These are phyloP conservation scores for Oncorhynchus keta DNA, from an alignment of 2,113 vertebrate species.

Conservation along the genomic window DNA sequence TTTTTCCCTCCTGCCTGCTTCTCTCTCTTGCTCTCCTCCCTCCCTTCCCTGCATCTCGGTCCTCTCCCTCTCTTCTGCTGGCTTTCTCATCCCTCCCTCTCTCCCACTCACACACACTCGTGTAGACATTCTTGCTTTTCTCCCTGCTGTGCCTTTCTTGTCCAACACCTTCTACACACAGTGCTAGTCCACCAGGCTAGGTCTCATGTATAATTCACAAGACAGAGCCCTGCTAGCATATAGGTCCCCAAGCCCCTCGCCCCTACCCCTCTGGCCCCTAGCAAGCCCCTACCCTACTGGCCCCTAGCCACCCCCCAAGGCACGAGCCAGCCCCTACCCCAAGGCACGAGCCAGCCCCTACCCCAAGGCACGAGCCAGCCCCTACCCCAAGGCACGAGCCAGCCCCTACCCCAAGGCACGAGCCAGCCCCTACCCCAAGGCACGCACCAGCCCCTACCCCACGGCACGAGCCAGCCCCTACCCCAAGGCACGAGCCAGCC, in stretches of 20 bases:
- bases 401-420: too few species aligned
- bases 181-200: background rate
- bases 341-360: too few species aligned
- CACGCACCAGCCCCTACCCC: too few species aligned
- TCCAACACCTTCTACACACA: conserved; percentile 31
- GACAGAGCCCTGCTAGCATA: too few species aligned
- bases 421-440: too few species aligned
- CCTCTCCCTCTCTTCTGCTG: background rate
- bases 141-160: conserved; percentile 33
- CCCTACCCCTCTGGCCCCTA: background rate
- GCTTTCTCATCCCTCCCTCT: background rate
- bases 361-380: too few species aligned
- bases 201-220: conserved; percentile 49
- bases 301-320: too few species aligned
- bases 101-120: conserved; percentile 3
- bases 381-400: too few species aligned
- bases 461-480: too few species aligned
- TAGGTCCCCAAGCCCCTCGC: too few species aligned
- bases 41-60: conserved; percentile 27
- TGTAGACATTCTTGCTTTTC: conserved; percentile 26
- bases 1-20: conserved; percentile 8
- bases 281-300: background rate
- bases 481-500: too few species aligned
- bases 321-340: too few species aligned
- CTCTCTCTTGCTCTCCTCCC: conserved; percentile 20